phyloP scores from a whole-genome alignment of 2,797 vertebrate genomes.

The Potorous gilbertii region DNA sequence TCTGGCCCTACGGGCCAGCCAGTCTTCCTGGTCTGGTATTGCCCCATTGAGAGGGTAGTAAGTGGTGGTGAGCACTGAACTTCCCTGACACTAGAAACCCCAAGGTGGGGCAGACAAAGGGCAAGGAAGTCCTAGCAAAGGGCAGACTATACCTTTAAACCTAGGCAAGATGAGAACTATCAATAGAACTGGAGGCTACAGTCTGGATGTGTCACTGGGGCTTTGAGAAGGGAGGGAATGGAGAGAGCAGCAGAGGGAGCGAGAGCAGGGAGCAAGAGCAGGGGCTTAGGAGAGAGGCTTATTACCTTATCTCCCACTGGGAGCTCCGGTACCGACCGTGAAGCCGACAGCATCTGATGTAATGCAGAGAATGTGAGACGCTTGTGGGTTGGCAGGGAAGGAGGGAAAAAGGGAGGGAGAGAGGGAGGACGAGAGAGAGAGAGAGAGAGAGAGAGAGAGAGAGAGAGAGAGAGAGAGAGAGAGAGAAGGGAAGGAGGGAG shows the following conservation, averaged over 20 bases:
- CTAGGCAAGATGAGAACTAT: slow-evolving; percentile 25
- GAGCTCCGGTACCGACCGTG: slow-evolving; percentile 11
- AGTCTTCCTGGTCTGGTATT: background rate
- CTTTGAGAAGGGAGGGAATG: background rate
- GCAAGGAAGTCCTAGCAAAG: background rate
- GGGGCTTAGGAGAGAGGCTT: background rate
- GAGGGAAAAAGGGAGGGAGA: slow-evolving; percentile 13
- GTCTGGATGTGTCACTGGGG: background rate
- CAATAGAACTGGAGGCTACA: slow-evolving; percentile 44
- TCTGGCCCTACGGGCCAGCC: background rate
- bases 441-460: background rate
- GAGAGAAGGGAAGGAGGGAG: background rate
- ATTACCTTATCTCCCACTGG: slow-evolving; percentile 36
- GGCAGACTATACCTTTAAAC: slow-evolving; percentile 72
- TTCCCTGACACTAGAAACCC: background rate
- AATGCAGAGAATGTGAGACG: slow-evolving; percentile 66
- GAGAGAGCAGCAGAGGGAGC: background rate
- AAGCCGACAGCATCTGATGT: slow-evolving; percentile 41
- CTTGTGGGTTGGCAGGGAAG: slow-evolving; percentile 2
- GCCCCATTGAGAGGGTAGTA: background rate
- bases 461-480: background rate
- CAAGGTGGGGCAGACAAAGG: slow-evolving; percentile 55
- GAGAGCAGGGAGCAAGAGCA: background rate
- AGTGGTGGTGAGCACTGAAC: background rate
- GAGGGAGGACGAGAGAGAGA: slow-evolving; percentile 46